Evolutionary conservation across 1,140 invertebrate species (phyloP).

Genomic region (Diabrotica undecimpunctata): DNA sequence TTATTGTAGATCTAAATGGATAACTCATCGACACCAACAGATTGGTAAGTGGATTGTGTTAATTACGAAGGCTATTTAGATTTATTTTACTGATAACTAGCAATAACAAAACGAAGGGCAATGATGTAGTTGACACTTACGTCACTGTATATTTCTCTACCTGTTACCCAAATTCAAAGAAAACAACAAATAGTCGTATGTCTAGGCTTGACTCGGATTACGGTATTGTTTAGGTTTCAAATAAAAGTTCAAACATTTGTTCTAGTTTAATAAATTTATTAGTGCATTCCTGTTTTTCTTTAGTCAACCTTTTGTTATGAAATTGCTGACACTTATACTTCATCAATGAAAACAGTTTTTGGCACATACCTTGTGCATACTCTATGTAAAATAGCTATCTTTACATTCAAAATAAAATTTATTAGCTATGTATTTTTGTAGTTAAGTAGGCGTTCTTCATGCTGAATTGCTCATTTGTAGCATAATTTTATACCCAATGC

Average conservation of each 20-base stretch:
- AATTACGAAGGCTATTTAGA: constrained; percentile 12
- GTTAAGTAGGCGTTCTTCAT: constrained; percentile 2
- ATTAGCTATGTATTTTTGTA: neutral
- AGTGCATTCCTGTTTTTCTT: neutral
- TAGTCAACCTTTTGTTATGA: neutral
- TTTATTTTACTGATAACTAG: constrained; percentile 16
- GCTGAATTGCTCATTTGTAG: neutral
- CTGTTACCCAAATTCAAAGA: constrained; percentile 13
- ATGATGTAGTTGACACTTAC: constrained; percentile 20
- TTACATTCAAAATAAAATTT: neutral
- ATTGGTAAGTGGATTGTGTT: constrained; percentile 24
- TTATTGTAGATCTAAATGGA: constrained; percentile 31
- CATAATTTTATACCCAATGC: no score
- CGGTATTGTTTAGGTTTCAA: constrained; percentile 21
- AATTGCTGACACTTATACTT: neutral
- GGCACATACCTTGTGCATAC: neutral
- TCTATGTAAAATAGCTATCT: constrained; percentile 3
- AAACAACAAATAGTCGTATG: constrained; percentile 16
- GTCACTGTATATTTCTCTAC: constrained; percentile 17
- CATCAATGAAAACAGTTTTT: constrained; percentile 2
- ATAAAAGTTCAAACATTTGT: neutral
- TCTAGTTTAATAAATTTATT: constrained; percentile 3
- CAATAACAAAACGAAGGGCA: constrained; percentile 24
- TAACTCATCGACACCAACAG: constrained; percentile 28
- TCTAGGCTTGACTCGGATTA: constrained; percentile 18